A percentile compares a stretch with the other conserved stretches of the same genome.
phyloP scores from a whole-genome alignment of 2,888 invertebrate genomes.

The Cataglyphis livida region DNA sequence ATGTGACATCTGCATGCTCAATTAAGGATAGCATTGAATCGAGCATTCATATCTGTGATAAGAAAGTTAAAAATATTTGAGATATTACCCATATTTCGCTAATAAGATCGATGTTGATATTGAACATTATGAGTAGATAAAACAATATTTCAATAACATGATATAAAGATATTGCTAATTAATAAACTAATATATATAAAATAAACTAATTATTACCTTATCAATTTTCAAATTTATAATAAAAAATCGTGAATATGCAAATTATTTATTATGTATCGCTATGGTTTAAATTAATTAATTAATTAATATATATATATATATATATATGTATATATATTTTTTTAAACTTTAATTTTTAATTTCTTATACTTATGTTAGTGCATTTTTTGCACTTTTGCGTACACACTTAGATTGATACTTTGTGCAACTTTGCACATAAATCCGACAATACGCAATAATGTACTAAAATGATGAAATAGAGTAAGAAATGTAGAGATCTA shows the following conservation, averaged over 20 bases:
- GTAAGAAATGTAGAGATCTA: background rate
- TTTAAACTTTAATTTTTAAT: background rate
- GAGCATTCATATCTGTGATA: slow-evolving; percentile 10
- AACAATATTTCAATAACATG: background rate
- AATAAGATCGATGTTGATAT: slow-evolving; percentile 17
- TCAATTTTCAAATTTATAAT: background rate
- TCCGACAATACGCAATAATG: background rate
- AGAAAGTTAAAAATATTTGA: slow-evolving; percentile 9
- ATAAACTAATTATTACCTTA: slow-evolving; percentile 11
- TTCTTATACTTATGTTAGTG: background rate
- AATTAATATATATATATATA: background rate
- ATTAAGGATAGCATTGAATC: slow-evolving; percentile 21
- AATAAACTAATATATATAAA: background rate
- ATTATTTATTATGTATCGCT: background rate
- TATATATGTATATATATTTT: background rate
- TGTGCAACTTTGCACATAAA: background rate
- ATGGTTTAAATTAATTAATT: slow-evolving; percentile 3
- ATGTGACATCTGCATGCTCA: slow-evolving; percentile 5
- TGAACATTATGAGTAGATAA: background rate
- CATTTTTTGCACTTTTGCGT: background rate
- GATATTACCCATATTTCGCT: background rate
- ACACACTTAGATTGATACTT: background rate
- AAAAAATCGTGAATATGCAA: background rate
- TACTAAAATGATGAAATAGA: background rate
- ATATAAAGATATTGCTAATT: background rate